phyloP scores from a whole-genome alignment of 2,113 vertebrate genomes.

The Podarcis raffonei region DNA sequence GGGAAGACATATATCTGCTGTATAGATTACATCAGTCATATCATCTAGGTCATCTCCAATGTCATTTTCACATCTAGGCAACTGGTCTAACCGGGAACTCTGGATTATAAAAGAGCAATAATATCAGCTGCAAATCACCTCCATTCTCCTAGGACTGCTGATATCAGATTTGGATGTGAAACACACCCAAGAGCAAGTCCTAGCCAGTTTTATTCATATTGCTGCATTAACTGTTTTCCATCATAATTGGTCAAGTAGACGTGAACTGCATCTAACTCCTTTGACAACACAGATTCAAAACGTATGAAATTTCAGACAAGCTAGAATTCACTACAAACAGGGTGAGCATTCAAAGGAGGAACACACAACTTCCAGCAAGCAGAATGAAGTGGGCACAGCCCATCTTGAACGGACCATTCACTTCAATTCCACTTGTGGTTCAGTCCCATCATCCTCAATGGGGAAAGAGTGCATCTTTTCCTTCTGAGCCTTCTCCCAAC shows the following conservation, averaged over 20 bases:
- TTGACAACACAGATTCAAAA: not conserved
- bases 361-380: not conserved
- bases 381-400: not conserved
- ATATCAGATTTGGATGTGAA: not conserved
- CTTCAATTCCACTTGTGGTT: not conserved
- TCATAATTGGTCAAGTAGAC: too few species aligned
- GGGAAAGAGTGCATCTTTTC: not conserved
- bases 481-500: not conserved
- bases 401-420: not conserved
- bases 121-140: not conserved
- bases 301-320: not conserved
- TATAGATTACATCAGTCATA: not conserved
- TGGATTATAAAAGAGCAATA: not conserved
- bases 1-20: not conserved
- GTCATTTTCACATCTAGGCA: not conserved
- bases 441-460: not conserved
- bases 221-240: not conserved
- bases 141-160: not conserved
- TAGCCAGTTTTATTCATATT: not conserved
- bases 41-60: slow-evolving; percentile 8
- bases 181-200: not conserved
- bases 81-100: not conserved
- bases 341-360: not conserved
- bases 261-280: not conserved
- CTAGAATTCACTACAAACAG: not conserved